phyloP scores from a whole-genome alignment of 35 echinoderm and acorn worm species.

The Apostichopus parvimensis region DNA sequence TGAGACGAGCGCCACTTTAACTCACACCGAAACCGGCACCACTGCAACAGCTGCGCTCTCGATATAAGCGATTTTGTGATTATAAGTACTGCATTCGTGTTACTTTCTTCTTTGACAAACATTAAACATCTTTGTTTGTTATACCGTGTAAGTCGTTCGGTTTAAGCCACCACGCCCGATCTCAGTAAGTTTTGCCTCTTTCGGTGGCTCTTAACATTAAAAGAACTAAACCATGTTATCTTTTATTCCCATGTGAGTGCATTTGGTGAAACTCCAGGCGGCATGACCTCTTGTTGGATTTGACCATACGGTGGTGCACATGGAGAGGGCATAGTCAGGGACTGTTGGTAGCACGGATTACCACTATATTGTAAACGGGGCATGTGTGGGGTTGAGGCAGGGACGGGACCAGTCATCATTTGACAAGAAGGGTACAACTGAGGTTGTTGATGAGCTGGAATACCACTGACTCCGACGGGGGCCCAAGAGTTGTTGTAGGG shows the following conservation, averaged over 20 bases:
- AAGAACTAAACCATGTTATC: not conserved
- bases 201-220: too few species aligned
- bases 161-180: too few species aligned
- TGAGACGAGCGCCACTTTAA: too few species aligned
- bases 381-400: slow-evolving; percentile 3
- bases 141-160: too few species aligned
- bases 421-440: slow-evolving; percentile 58
- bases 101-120: too few species aligned
- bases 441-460: slow-evolving; percentile 57
- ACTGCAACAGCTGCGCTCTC: too few species aligned
- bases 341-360: slow-evolving; percentile 38
- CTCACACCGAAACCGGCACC: too few species aligned
- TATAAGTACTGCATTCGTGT: too few species aligned
- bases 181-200: too few species aligned
- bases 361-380: slow-evolving; percentile 28
- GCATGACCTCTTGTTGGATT: slow-evolving; percentile 15
- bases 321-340: slow-evolving; percentile 1
- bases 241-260: slow-evolving; percentile 12
- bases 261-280: not conserved
- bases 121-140: too few species aligned
- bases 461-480: not conserved
- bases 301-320: slow-evolving; percentile 21
- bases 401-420: slow-evolving; percentile 8
- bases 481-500: slow-evolving; percentile 46
- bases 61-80: too few species aligned